These are phyloP conservation scores for Sorex maritimensis DNA, from an alignment of 2,797 vertebrate genomes.

Conservation along the genomic window DNA sequence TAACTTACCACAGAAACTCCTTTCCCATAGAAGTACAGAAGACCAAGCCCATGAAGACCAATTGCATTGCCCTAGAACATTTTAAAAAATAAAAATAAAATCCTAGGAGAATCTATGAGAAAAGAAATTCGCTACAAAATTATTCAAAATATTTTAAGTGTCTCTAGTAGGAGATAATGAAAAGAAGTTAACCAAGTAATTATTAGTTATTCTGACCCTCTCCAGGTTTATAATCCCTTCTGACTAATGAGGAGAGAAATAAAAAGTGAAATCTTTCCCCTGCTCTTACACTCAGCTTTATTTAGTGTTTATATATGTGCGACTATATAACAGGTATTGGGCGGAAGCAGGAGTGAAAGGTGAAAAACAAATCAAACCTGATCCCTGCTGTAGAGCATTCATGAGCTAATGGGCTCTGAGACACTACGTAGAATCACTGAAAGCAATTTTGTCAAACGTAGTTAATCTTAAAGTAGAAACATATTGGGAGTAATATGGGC, in stretches of 20 bases:
- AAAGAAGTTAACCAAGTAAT: constrained; percentile 11
- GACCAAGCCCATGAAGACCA: constrained; percentile 87
- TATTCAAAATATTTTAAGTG: constrained; percentile 63
- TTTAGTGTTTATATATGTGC: constrained; percentile 8
- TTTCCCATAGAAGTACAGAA: constrained; percentile 88
- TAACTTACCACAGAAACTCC: constrained; percentile 87
- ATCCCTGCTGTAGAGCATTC: background rate
- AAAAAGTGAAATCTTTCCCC: constrained; percentile 16
- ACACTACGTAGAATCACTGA: background rate
- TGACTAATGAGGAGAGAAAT: constrained; percentile 14
- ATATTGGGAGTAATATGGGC: background rate
- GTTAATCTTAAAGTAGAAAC: constrained; percentile 35
- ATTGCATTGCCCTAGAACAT: constrained; percentile 88
- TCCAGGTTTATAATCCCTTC: constrained; percentile 2
- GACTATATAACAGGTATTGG: background rate
- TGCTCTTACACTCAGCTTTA: constrained; percentile 18
- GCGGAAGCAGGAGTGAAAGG: background rate
- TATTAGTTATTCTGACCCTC: constrained; percentile 34
- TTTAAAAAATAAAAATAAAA: constrained; percentile 72
- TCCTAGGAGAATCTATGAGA: constrained; percentile 52
- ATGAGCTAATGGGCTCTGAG: background rate
- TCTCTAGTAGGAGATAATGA: constrained; percentile 16
- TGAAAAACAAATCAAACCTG: constrained; percentile 25
- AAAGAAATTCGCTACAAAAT: constrained; percentile 58
- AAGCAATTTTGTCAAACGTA: constrained; percentile 9